Evolutionary conservation across 2,113 vertebrate genomes (phyloP), one percentile per base, ranked within the genome.

Genomic region (Peromyscus maniculatus): DNA sequence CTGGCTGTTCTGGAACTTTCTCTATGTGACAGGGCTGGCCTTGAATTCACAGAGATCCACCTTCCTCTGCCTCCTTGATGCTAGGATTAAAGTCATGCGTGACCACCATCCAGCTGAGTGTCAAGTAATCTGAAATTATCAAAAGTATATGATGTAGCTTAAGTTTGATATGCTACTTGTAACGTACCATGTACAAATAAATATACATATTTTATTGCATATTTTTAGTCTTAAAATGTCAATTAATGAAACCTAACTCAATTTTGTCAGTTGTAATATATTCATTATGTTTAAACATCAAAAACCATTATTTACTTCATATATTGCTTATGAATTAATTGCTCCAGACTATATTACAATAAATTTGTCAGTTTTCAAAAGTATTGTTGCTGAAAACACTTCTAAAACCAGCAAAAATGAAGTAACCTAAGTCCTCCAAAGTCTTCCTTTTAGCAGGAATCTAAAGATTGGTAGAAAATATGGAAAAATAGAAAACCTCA

Each of bases 221-320:
- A 79, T 33, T 80, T 78, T 80, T 46, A 5, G 74, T 77, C 39
- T 77, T 77, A 49, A 64, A 75, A 86, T 79, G 33, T 80, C 24
- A 46, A 13, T 66, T 80, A 12, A 57, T 97, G 28, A 89, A 96
- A 64, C 59, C 75, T 77, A 95, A 89, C 46, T 95, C 46, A 59
- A 1, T 84, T 95, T 96, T 91, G 11, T 57, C 55, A 93, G 31
- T 46, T 87, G 4, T 82, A n/a, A 1, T 78, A 77, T 71, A 66
- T 84, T 88, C 26, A 91, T 52, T 79, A 62, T 89, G 5, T 89
- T 95, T 94, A 17, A 75, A 62, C 36, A 91, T 8, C 33, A 75
- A 39, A 89, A 55, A 57, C 83, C 59, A 84, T 97, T 96, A 91
- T 79, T 77, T 87, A 87, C 22, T 90, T 90, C 31, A 66, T 94